A percentile compares a stretch with the other conserved stretches of the same genome.
These are phyloP conservation scores for Neodon shergylaensis DNA, from an alignment of 2,113 vertebrate genomes.

Conservation along the genomic window DNA sequence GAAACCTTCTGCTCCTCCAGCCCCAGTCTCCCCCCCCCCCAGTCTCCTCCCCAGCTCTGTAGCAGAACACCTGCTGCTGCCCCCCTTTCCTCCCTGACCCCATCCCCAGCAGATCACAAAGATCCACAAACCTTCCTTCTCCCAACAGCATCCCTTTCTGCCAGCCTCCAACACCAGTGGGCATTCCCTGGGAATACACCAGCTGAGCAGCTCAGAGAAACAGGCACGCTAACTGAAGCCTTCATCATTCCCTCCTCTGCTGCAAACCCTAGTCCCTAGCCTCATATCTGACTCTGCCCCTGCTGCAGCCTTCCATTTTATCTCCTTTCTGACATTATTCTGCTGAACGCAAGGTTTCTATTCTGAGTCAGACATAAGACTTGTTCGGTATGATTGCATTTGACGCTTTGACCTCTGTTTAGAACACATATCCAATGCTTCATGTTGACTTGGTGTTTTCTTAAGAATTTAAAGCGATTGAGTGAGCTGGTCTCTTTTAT, in stretches of 20 bases:
- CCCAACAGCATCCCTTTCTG: not conserved
- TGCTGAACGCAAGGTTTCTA: not conserved
- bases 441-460: not conserved
- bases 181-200: not conserved
- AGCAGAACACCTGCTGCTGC: not conserved
- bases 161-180: too few species aligned
- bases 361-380: not conserved
- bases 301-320: not conserved
- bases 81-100: not conserved
- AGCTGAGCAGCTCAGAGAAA: not conserved
- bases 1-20: not conserved
- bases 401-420: not conserved
- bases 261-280: not conserved
- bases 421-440: not conserved
- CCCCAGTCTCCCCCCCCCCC: too few species aligned
- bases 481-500: not conserved
- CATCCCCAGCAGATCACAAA: not conserved
- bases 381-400: not conserved
- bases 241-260: not conserved
- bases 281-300: not conserved
- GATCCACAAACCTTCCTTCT: not conserved
- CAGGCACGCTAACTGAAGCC: not conserved
- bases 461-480: not conserved
- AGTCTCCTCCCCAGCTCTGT: not conserved
- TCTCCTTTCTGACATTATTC: not conserved